phyloP scores from a whole-genome alignment of 2,888 invertebrate genomes.

The Matsumyia berberina region DNA sequence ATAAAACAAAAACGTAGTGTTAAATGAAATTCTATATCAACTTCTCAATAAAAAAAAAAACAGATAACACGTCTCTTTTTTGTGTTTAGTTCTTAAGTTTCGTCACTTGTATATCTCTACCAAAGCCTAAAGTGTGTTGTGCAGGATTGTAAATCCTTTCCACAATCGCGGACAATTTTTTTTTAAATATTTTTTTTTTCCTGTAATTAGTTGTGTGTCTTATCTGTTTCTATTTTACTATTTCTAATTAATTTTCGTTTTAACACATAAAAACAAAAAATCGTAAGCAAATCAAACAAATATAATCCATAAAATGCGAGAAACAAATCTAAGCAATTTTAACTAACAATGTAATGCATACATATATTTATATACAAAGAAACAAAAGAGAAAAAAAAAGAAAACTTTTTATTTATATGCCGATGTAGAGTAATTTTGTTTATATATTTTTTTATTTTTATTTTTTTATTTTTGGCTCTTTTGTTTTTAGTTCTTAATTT shows the following conservation, averaged over 20 bases:
- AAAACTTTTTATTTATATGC: constrained; percentile 60
- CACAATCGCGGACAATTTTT: background rate
- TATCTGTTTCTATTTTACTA: constrained; percentile 1
- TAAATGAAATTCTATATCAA: constrained; percentile 58
- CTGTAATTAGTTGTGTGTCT: constrained; percentile 58
- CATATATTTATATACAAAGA: constrained; percentile 49
- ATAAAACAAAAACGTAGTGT: constrained; percentile 37
- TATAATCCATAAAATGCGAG: constrained; percentile 42
- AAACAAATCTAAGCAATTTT: constrained; percentile 61
- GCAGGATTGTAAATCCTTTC: constrained; percentile 60
- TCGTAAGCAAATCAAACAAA: constrained; percentile 29
- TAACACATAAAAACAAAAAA: constrained; percentile 16
- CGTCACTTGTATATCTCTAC: constrained; percentile 52
- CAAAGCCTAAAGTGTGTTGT: constrained; percentile 52
- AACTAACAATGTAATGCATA: constrained; percentile 49
- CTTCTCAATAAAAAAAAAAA: constrained; percentile 35
- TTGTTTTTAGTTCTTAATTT: constrained; percentile 29
- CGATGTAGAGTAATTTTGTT: constrained; percentile 60
- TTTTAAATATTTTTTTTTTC: constrained; percentile 22
- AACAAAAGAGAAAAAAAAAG: constrained; percentile 22
- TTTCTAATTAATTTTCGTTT: constrained; percentile 14
- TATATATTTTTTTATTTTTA: constrained; percentile 32
- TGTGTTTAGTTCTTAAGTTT: constrained; percentile 58
- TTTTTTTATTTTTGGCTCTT: constrained; percentile 43
- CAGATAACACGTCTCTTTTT: background rate